phyloP scores from a whole-genome alignment of 1,140 invertebrate species.

The Gerris buenoi region DNA sequence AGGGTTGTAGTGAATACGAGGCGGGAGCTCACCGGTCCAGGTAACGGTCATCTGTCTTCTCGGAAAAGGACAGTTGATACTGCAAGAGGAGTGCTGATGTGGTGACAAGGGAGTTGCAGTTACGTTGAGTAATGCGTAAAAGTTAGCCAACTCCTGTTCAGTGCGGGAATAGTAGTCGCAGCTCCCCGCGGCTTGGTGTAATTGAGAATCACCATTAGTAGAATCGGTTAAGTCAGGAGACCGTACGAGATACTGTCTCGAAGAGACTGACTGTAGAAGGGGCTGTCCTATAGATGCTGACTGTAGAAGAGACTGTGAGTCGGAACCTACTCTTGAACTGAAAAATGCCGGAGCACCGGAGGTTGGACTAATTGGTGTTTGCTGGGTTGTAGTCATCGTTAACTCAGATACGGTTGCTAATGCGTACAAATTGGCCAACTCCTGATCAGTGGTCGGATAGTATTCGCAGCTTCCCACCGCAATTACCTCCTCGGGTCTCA shows the following conservation, averaged over 20 bases:
- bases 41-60: slow-evolving; percentile 53
- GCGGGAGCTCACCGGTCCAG: slow-evolving; percentile 70
- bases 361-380: too few relatives aligned
- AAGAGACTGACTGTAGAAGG: not conserved
- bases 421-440: slow-evolving; percentile 18
- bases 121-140: slow-evolving; percentile 15
- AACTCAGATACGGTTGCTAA: slow-evolving; percentile 11
- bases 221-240: not conserved
- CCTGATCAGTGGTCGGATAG: slow-evolving; percentile 19
- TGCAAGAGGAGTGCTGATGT: slow-evolving; percentile 2
- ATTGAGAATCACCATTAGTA: not conserved
- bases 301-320: too few relatives aligned
- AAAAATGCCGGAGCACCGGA: too few relatives aligned
- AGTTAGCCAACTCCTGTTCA: slow-evolving; percentile 20
- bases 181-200: not conserved
- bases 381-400: not conserved
- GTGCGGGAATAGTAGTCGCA: slow-evolving; percentile 14
- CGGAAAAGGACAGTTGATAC: slow-evolving; percentile 10
- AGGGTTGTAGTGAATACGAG: slow-evolving; percentile 43
- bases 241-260: not conserved
- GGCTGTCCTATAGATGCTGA: not conserved
- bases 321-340: too few relatives aligned
- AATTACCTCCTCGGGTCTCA: not conserved
- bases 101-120: not conserved
- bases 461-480: not conserved